Evolutionary conservation across 2,113 vertebrate genomes (phyloP).

Genomic region (Mormoops blainvillei): DNA sequence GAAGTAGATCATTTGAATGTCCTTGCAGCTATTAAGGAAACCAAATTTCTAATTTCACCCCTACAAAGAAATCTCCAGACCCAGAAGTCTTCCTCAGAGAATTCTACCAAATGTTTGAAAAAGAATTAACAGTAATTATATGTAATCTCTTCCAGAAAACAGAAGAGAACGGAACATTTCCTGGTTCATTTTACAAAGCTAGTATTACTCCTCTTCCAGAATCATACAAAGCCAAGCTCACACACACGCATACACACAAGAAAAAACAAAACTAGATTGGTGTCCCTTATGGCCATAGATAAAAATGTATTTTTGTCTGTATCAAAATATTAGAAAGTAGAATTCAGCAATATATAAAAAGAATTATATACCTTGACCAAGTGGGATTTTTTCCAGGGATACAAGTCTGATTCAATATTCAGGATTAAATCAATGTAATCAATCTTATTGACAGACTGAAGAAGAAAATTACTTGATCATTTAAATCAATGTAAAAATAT

Average conservation of each 20-base stretch:
- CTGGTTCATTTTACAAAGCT: not conserved
- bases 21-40: not conserved
- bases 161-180: not conserved
- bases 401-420: not conserved
- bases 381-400: not conserved
- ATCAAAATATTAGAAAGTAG: not conserved
- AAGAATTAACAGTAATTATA: not conserved
- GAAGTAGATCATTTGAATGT: not conserved
- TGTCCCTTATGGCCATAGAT: not conserved
- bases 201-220: not conserved
- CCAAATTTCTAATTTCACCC: not conserved
- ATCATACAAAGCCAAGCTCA: not conserved
- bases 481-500: not conserved
- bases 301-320: not conserved
- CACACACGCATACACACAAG: no score
- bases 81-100: not conserved
- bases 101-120: not conserved
- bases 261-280: not conserved
- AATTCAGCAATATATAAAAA: not conserved
- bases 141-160: not conserved
- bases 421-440: not conserved
- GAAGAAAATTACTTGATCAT: not conserved
- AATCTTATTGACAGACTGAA: not conserved
- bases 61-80: not conserved
- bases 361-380: not conserved